Percentiles rank a stretch among this genome's conserved stretches.
These are phyloP conservation scores for Pelobates fuscus DNA, from an alignment of 2,113 vertebrate genomes.

Conservation along the genomic window DNA sequence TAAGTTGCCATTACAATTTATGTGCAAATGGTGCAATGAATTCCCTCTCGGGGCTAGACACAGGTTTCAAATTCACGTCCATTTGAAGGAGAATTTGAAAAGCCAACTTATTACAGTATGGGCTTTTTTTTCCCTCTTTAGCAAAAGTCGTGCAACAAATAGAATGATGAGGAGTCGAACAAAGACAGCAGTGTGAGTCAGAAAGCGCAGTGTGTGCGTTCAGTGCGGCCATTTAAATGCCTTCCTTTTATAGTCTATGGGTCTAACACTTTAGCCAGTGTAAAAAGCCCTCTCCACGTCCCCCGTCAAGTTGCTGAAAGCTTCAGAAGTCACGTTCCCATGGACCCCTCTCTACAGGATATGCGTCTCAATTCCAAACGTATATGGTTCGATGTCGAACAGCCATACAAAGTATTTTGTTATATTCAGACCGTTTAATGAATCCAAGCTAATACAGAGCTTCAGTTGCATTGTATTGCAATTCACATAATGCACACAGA, in stretches of 20 bases:
- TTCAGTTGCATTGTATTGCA: background rate
- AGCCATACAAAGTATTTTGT: background rate
- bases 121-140: conserved; percentile 37
- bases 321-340: conserved; percentile 46
- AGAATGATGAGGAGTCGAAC: conserved; percentile 42
- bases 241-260: conserved; percentile 37
- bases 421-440: background rate
- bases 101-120: conserved; percentile 34
- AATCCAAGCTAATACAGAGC: background rate
- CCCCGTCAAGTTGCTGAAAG: conserved; percentile 39
- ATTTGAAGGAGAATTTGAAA: conserved; percentile 48
- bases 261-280: conserved; percentile 49
- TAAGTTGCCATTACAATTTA: conserved; percentile 47
- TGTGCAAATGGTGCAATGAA: conserved; percentile 48
- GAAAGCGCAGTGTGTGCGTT: conserved; percentile 46
- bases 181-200: conserved; percentile 47
- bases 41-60: conserved; percentile 39
- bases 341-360: conserved; percentile 30
- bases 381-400: background rate
- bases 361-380: background rate
- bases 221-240: conserved; percentile 44
- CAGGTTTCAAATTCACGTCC: conserved; percentile 44
- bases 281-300: conserved; percentile 41
- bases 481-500: background rate
- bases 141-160: conserved; percentile 50